phyloP scores from a whole-genome alignment of 2,888 invertebrate genomes.

The Teinopalpus imperialis region DNA sequence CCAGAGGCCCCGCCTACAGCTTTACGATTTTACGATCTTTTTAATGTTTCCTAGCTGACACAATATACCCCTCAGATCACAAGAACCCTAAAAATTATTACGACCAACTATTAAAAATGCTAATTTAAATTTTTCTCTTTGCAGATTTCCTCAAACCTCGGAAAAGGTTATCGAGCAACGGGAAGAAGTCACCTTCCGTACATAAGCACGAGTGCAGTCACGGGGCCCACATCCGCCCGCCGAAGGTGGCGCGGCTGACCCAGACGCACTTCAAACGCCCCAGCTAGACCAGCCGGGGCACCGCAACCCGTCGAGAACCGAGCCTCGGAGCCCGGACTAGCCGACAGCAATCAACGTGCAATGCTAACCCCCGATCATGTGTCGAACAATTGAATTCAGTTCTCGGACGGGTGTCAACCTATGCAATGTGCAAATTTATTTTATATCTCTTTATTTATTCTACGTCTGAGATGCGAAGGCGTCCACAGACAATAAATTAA shows the following conservation, averaged over 20 bases:
- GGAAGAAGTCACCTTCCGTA: constrained; percentile 75
- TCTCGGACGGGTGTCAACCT: constrained; percentile 28
- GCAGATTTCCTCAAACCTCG: constrained; percentile 86
- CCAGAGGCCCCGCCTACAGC: constrained; percentile 39
- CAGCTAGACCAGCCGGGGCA: constrained; percentile 55
- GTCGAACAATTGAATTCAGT: constrained; percentile 30
- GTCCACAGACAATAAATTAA: constrained; percentile 62
- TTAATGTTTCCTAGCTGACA: constrained; percentile 46
- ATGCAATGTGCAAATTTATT: constrained; percentile 64
- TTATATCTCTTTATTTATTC: constrained; percentile 73
- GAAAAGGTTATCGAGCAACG: constrained; percentile 79
- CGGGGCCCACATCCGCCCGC: constrained; percentile 73
- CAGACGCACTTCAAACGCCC: constrained; percentile 68
- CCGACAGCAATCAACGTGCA: constrained; percentile 23
- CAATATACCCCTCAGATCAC: constrained; percentile 40
- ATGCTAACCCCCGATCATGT: constrained; percentile 33
- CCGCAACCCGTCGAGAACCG: constrained; percentile 36
- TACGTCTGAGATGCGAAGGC: constrained; percentile 48
- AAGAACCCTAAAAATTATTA: no score
- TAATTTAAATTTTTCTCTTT: constrained; percentile 47
- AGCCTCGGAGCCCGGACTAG: constrained; percentile 29
- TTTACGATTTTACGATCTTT: constrained; percentile 51
- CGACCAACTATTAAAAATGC: no score
- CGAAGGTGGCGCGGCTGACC: constrained; percentile 70
- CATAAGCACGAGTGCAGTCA: constrained; percentile 73